Evolutionary conservation across 2,888 invertebrate genomes (phyloP).

Genomic region (Eucera pruinosa): DNA sequence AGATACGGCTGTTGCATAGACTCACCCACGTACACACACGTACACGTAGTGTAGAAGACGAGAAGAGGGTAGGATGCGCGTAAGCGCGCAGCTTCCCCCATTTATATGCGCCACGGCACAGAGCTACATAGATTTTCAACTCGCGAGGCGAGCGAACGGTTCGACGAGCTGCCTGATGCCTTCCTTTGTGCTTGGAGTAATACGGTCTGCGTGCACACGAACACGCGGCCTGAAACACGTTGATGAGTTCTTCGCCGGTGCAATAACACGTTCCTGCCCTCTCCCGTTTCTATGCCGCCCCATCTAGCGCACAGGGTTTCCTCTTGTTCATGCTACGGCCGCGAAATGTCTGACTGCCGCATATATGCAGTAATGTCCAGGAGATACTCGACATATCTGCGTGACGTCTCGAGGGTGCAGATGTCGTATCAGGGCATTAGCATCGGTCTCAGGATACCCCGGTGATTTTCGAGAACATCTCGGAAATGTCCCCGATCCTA

Average conservation of each 20-base stretch:
- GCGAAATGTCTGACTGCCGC: conserved; percentile 54
- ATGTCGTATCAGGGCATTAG: conserved; percentile 72
- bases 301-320: conserved; percentile 3
- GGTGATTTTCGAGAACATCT: conserved; percentile 67
- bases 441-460: conserved; percentile 60
- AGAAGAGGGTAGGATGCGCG: background rate
- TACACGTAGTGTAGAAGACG: background rate
- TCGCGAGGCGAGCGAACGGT: conserved; percentile 19
- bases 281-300: background rate
- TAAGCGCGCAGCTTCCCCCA: no score
- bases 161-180: conserved; percentile 32
- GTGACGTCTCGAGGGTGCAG: conserved; percentile 61
- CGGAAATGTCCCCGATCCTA: conserved; percentile 57
- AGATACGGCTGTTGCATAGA: conserved; percentile 39
- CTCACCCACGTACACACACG: conserved; percentile 6
- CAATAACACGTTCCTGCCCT: conserved; percentile 48
- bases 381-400: conserved; percentile 60
- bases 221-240: conserved; percentile 44
- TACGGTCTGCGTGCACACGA: conserved; percentile 4
- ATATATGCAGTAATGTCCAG: conserved; percentile 62
- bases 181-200: conserved; percentile 30
- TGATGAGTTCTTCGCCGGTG: conserved; percentile 62
- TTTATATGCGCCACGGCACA: background rate
- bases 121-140: conserved; percentile 35
- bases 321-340: conserved; percentile 22